Evolutionary conservation across 2,797 vertebrate species (phyloP), one percentile per base, ranked within the genome.

Genomic region (Rhadinocentrus ornatus): DNA sequence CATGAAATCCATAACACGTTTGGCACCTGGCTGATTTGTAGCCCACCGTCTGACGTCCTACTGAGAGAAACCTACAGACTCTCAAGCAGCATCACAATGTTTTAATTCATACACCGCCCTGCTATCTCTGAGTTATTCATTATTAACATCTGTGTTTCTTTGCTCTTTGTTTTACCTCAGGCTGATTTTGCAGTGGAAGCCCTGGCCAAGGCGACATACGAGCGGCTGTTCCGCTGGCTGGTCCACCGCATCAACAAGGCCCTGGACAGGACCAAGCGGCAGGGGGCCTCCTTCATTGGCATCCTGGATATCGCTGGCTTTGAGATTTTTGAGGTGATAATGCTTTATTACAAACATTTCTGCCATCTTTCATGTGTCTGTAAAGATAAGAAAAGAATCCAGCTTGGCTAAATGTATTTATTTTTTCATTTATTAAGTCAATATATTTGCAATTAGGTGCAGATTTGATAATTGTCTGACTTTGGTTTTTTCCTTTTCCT

Each of bases 271-370:
- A 99, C 97, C 70, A 99, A 99, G 81, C 90, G 97, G 1, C 98
- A 99, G 91, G 98, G 98, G 0, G 98, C 97, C 0, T 99, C 97
- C 0, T 99, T 99, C 92, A 98, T 99, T 6, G 98, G 98, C 61
- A 99, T 99, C 89, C 93, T 99, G 87, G 98, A 99, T 80, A 99
- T 99, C 1, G 98, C 98, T 0, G 98, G 98, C 66, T 99, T 99
- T 63, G 98, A 99, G 91, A 99, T 99, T 86, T 99, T 99, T 50
- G 96, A 99, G 93, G 98, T 99, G 86, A 88, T 81, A 44, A 35
- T 27, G 56, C n/a, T 55, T 65, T 32, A 50, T 60, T 60, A 50
- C 10, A 10, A 29, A 62, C 50, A 22, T 59, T 44, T 44, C 3
- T 44, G 5, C 39, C 16, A 18, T 18, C 16, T 44, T 44, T 44